Evolutionary conservation across 2,888 invertebrate genomes (phyloP).

Genomic region (Anagyrus pseudococci): DNA sequence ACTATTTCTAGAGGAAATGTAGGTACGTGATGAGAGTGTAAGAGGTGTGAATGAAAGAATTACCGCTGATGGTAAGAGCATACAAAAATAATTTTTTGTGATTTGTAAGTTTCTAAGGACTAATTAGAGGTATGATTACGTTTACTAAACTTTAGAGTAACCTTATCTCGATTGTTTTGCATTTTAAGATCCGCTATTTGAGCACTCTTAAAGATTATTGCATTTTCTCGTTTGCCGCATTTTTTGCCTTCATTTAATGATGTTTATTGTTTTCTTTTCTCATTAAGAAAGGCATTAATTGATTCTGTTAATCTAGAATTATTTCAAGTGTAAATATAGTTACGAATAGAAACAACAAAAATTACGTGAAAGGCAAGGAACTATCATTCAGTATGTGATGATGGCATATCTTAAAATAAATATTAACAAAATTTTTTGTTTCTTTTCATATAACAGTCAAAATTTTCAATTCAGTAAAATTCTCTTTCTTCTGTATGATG

Average conservation of each 20-base stretch:
- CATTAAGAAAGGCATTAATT: too few relatives aligned
- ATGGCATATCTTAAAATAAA: too few relatives aligned
- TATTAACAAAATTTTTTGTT: too few relatives aligned
- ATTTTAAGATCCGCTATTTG: slow-evolving; percentile 16
- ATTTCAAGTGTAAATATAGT: too few relatives aligned
- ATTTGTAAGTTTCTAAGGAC: slow-evolving; percentile 19
- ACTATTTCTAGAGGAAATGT: slow-evolving; percentile 8
- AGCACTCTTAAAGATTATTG: slow-evolving; percentile 22
- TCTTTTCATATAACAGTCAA: too few relatives aligned
- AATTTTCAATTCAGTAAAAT: too few relatives aligned
- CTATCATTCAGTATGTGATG: too few relatives aligned
- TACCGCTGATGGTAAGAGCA: slow-evolving; percentile 9
- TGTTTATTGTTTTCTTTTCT: slow-evolving; percentile 18
- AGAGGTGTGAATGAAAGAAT: slow-evolving; percentile 25
- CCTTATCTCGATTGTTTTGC: slow-evolving; percentile 23
- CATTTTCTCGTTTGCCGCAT: slow-evolving; percentile 15
- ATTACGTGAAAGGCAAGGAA: too few relatives aligned
- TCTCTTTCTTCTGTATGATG: too few relatives aligned
- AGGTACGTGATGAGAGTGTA: slow-evolving; percentile 26
- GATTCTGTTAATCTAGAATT: too few relatives aligned
- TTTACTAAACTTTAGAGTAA: slow-evolving; percentile 20
- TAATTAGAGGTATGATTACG: slow-evolving; percentile 19
- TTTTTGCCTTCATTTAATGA: slow-evolving; percentile 11
- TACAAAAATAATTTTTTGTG: slow-evolving; percentile 33
- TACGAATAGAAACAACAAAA: too few relatives aligned